Evolutionary conservation across 2,113 vertebrate species (phyloP).

Genomic region (Xyliphius kryptos): DNA sequence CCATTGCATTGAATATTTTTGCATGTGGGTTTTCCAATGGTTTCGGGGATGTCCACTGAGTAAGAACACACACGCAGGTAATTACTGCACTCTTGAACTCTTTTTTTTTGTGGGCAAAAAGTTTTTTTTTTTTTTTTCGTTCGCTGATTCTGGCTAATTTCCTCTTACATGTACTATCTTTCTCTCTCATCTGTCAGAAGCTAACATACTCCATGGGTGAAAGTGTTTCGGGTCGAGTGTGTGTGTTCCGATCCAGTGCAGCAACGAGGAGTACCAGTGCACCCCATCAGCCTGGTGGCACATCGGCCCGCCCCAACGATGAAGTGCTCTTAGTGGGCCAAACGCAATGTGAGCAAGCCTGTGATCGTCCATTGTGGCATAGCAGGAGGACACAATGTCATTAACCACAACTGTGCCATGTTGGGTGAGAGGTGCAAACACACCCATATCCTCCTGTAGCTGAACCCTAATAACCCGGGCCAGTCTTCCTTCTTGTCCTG

Average conservation of each 20-base stretch:
- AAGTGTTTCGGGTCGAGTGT: slow-evolving; percentile 79
- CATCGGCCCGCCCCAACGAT: slow-evolving; percentile 64
- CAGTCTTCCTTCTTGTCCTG: slow-evolving; percentile 44
- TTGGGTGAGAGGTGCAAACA: slow-evolving; percentile 83
- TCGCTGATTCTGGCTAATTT: not conserved
- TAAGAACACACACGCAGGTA: slow-evolving; percentile 13
- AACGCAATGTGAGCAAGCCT: slow-evolving; percentile 81
- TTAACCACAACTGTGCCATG: slow-evolving; percentile 90
- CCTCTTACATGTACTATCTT: slow-evolving; percentile 4
- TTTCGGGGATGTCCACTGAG: slow-evolving; percentile 7
- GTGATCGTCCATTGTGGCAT: slow-evolving; percentile 81
- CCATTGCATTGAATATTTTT: slow-evolving; percentile 26
- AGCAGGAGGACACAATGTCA: slow-evolving; percentile 86
- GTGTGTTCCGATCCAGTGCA: slow-evolving; percentile 75
- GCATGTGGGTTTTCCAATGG: slow-evolving; percentile 23
- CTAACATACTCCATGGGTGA: slow-evolving; percentile 73
- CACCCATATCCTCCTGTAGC: slow-evolving; percentile 62
- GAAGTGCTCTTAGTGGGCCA: slow-evolving; percentile 79
- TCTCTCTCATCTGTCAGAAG: slow-evolving; percentile 63
- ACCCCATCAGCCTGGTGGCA: slow-evolving; percentile 67
- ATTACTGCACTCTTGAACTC: slow-evolving; percentile 25
- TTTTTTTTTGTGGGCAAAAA: slow-evolving; percentile 16
- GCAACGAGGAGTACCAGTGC: slow-evolving; percentile 88
- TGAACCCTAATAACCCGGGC: slow-evolving; percentile 66
- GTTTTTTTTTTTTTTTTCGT: slow-evolving; percentile 1